Conservation (phyloP, 2,888 invertebrate genomes). For the Euphydryas editha region DNA sequence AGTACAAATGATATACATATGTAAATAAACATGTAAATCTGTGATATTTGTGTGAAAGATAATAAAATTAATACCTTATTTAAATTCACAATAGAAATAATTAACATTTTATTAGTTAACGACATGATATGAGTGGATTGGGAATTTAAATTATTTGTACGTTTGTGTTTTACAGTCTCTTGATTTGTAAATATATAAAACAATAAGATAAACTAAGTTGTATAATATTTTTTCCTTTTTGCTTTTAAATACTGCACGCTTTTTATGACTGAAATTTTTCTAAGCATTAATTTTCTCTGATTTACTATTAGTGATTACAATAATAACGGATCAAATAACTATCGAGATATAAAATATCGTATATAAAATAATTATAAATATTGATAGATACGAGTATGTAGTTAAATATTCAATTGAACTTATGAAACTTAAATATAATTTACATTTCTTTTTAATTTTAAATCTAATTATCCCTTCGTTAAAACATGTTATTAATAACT, state of each 20-base stretch:
- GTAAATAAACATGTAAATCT: slow-evolving; percentile 47
- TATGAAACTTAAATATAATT: no score
- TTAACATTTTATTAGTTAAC: slow-evolving; percentile 4
- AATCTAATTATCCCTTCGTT: no score
- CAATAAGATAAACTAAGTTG: slow-evolving; percentile 15
- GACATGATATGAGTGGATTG: slow-evolving; percentile 31
- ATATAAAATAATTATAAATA: no score
- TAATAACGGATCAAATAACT: no score
- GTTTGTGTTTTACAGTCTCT: slow-evolving; percentile 34
- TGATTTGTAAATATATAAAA: slow-evolving; percentile 39
- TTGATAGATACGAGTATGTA: no score
- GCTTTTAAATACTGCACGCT: neutral
- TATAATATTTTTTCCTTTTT: neutral
- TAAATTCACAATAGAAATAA: slow-evolving; percentile 10
- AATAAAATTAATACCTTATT: slow-evolving; percentile 13
- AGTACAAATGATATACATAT: slow-evolving; percentile 37
- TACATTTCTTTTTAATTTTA: no score
- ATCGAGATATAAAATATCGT: no score
- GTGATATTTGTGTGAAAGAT: slow-evolving; percentile 46
- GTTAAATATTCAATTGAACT: no score
- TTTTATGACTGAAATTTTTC: no score
- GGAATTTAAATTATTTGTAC: slow-evolving; percentile 39
- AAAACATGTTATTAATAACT: no score
- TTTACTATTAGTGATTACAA: no score
- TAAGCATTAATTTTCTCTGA: no score